Evolutionary conservation across 2,797 vertebrate species (phyloP), one percentile per base, ranked within the genome.

Genomic region (Lindbergichthys nudifrons): DNA sequence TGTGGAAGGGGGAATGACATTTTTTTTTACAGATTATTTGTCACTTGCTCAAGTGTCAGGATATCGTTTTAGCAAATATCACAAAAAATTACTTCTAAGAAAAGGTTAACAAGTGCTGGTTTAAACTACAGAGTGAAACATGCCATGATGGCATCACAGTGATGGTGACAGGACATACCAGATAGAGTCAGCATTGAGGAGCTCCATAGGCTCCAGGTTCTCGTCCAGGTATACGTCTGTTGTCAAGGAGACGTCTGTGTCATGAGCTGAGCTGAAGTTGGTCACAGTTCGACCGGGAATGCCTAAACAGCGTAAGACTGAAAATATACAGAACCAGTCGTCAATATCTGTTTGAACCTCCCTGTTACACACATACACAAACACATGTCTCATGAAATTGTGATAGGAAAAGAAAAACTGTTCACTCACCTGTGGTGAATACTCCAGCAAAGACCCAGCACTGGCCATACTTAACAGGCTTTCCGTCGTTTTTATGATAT

Each of bases 371-470:
- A 26, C 50, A 4, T 39, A 45, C 3, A 73, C 41, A 46, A 26
- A 30, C 3, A 19, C n/a, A 21, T 0, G 3, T 46, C 54, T 41
- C 3, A 26, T 36, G 10, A 51, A 65, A 36, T 36, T 36, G 30
- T 1, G 12, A 45, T 12, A 3, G n/a, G 8, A 50, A 65, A 10
- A 19, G 53, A 14, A 58, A 46, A 21, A 39, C 1, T 43, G 14
- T 16, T 3, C 12, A 13, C 80, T 32, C 14, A 95, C 94, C 96
- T 87, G 96, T 93, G 0, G 94, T 97, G 82, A 95, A 90, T 4
- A 96, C 90, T 0, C 96, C 97, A 8, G 95, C 95, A 67, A 98
- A 98, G 46, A 97, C 94, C 97, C 97, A 98, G 81, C 97, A 98
- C 82, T 98, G 97, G 54, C 96, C 97, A 0, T 94, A 98, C 70